phyloP scores from a whole-genome alignment of 2,797 vertebrate genomes.

The Oophaga sylvatica region DNA sequence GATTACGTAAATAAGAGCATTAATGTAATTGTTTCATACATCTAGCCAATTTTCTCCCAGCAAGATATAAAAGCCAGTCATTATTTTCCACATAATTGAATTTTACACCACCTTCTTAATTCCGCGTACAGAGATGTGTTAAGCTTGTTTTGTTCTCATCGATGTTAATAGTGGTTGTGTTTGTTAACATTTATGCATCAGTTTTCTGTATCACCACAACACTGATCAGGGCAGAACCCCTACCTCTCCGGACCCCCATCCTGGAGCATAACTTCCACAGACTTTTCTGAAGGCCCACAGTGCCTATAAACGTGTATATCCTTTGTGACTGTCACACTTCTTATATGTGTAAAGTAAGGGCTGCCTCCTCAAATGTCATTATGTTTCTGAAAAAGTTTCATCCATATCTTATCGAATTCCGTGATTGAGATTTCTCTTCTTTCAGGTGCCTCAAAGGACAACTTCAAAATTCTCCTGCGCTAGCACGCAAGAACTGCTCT shows the following conservation, averaged over 20 bases:
- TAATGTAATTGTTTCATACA: slow-evolving; percentile 12
- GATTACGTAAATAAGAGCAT: not conserved
- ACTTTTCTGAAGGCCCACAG: too few relatives aligned
- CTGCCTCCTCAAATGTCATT: not conserved
- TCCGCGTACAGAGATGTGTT: not conserved
- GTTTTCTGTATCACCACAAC: not conserved
- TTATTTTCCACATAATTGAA: not conserved
- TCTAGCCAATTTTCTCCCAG: not conserved
- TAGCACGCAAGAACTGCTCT: slow-evolving; percentile 94
- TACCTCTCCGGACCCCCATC: too few relatives aligned
- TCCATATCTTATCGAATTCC: not conserved
- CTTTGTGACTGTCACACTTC: not conserved
- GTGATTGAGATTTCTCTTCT: slow-evolving; percentile 30
- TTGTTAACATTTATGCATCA: not conserved
- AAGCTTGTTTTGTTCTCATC: not conserved
- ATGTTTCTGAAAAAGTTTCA: not conserved
- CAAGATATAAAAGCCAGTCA: slow-evolving; percentile 8
- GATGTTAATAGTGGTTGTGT: not conserved
- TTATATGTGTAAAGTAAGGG: not conserved
- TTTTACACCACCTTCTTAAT: not conserved
- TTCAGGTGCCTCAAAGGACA: slow-evolving; percentile 95
- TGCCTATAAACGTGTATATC: not conserved
- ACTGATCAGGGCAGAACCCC: too few relatives aligned
- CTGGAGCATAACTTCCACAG: too few relatives aligned
- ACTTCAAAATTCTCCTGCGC: slow-evolving; percentile 97